Evolutionary conservation across 2,113 vertebrate genomes (phyloP), one percentile per base, ranked within the genome.

Genomic region (Panthera tigris): DNA sequence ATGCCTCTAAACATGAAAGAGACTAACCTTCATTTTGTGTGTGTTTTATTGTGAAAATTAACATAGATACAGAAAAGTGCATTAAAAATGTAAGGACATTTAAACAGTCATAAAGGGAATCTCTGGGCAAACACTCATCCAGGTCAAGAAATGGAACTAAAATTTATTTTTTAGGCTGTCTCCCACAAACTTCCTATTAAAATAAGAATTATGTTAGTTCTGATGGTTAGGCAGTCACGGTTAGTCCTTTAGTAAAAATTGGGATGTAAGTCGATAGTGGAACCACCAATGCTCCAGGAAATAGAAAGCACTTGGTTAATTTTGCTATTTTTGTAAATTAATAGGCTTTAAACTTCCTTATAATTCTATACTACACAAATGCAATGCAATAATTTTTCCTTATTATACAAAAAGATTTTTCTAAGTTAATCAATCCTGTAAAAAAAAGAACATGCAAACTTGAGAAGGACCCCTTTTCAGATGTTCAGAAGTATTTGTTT

Each of bases 391-490:
- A 65, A 33, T 84, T 55, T 79, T 71, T 61, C 27, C 19, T 82
- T 95, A 31, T 66, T 84, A 73, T 11, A 57, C 16, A 92, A 71
- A 90, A 65, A n/a, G 4, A 50, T 66, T 13, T 66, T 90, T 84
- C 78, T 52, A 45, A 92, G 27, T 50, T 65, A 71, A 86, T 84
- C 31, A 36, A 19, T 68, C 55, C 57, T 6, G 25, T 68, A 39
- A 96, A 84, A 94, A 87, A 50, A 92, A 65, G 15, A 91, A 89
- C 29, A 90, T 29, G 89, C 82, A 66, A 81, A 66, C 23, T 85
- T 94, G 66, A 79, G 50, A 94, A 81, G 48, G 73, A 78, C 15
- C 7, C 27, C 10, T n/a, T 81, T 65, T 74, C 45, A 36, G 15
- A n/a, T 21, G 21, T 45, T 83, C 4, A 11, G 76, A 90, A 88